Conservation (phyloP, 2,113 vertebrate genomes). For the Pongo pygmaeus region DNA sequence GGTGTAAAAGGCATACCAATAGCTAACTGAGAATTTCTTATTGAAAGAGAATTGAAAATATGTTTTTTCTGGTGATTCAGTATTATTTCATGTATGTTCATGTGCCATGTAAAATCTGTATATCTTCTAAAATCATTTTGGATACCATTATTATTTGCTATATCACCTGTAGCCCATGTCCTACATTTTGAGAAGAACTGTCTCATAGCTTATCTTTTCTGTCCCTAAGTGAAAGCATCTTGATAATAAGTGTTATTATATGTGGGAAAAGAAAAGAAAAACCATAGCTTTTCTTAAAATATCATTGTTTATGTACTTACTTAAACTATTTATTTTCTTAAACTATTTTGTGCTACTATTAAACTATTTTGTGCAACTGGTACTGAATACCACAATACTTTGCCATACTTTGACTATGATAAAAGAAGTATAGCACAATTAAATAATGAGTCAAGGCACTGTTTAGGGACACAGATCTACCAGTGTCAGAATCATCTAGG, state of each 20-base stretch:
- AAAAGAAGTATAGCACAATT: background rate
- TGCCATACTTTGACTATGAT: background rate
- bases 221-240: background rate
- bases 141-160: background rate
- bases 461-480: background rate
- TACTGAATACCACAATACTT: background rate
- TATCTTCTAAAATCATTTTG: conserved; percentile 14
- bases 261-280: background rate
- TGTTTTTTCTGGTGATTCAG: background rate
- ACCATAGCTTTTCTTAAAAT: background rate
- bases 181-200: background rate
- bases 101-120: background rate
- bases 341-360: background rate
- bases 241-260: background rate
- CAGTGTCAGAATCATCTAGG: background rate
- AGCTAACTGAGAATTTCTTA: background rate
- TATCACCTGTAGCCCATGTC: background rate
- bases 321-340: background rate
- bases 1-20: background rate
- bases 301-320: background rate
- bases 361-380: background rate
- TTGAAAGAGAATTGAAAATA: conserved; percentile 6
- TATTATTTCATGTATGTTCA: background rate
- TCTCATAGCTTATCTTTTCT: background rate
- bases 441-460: background rate